Conservation (phyloP, 2,797 vertebrate species). For the Sebastes taczanowskii region DNA sequence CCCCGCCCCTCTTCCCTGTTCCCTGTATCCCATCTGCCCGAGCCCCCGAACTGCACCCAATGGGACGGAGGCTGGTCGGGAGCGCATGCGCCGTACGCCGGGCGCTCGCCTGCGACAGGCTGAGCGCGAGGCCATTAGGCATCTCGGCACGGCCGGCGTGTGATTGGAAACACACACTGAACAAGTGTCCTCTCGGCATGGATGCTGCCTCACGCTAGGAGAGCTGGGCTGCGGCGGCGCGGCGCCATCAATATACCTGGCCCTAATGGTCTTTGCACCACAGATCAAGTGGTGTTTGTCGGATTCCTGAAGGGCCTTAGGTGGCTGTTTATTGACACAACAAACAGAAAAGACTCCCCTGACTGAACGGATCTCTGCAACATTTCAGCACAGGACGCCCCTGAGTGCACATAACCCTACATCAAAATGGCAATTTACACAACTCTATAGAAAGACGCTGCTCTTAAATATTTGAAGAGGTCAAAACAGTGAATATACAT, state of each 20-base stretch:
- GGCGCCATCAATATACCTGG: conserved; percentile 71
- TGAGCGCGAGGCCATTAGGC: conserved; percentile 63
- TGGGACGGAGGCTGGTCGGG: conserved; percentile 85
- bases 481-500: conserved; percentile 37
- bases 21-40: conserved; percentile 95
- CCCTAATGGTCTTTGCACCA: conserved; percentile 61
- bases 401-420: conserved; percentile 30
- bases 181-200: conserved; percentile 71
- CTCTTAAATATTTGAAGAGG: conserved; percentile 56
- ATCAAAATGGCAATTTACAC: conserved; percentile 47
- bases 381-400: conserved; percentile 47
- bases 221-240: conserved; percentile 24
- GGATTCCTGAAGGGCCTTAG: conserved; percentile 56
- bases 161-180: conserved; percentile 71
- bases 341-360: conserved; percentile 50
- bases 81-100: conserved; percentile 83
- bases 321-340: conserved; percentile 65
- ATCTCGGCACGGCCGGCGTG: conserved; percentile 48
- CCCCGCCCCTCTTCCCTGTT: conserved; percentile 83
- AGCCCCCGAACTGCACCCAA: conserved; percentile 89
- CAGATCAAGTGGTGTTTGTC: conserved; percentile 57
- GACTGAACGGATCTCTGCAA: conserved; percentile 32
- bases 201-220: conserved; percentile 50
- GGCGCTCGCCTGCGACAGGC: conserved; percentile 43
- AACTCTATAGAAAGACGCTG: conserved; percentile 31